Evolutionary conservation across 1,140 invertebrate genomes (phyloP).

Genomic region (Drosophila arizonae): DNA sequence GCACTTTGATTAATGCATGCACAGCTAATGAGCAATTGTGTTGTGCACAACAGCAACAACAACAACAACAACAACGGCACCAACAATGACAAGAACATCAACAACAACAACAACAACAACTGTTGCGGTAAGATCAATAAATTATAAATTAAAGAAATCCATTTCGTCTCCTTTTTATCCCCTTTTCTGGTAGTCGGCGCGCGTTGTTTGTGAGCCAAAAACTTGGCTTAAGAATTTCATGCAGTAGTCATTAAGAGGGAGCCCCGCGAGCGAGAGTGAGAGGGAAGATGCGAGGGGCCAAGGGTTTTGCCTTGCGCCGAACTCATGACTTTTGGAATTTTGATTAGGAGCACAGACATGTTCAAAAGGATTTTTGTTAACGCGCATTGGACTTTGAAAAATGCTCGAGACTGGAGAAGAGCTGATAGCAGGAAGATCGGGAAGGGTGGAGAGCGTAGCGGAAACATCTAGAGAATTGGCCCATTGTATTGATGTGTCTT

Average conservation of each 20-base stretch:
- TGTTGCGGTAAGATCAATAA: slow-evolving; percentile 75
- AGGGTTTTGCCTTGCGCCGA: slow-evolving; percentile 46
- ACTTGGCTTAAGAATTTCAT: slow-evolving; percentile 72
- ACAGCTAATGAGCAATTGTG: slow-evolving; percentile 74
- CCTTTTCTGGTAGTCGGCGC: slow-evolving; percentile 1
- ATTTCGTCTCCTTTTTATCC: slow-evolving; percentile 44
- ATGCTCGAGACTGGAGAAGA: slow-evolving; percentile 37
- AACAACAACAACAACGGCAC: background rate
- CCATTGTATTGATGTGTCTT: slow-evolving; percentile 74
- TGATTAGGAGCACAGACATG: slow-evolving; percentile 80
- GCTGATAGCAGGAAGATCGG: background rate
- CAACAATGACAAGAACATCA: background rate
- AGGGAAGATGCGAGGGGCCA: background rate
- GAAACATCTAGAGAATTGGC: slow-evolving; percentile 42
- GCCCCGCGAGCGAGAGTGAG: background rate
- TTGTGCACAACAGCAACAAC: slow-evolving; percentile 17
- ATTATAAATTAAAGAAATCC: slow-evolving; percentile 81
- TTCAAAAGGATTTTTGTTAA: slow-evolving; percentile 81
- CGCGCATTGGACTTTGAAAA: slow-evolving; percentile 79
- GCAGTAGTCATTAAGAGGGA: slow-evolving; percentile 71
- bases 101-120: slow-evolving; percentile 1
- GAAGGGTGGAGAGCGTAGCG: slow-evolving; percentile 8
- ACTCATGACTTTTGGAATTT: slow-evolving; percentile 80
- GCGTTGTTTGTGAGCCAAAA: slow-evolving; percentile 51
- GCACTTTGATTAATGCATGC: slow-evolving; percentile 66